Percentiles rank a stretch among this genome's conserved stretches.
Conservation (phyloP, 1,140 invertebrate species). For the Drosophila grimshawi region DNA sequence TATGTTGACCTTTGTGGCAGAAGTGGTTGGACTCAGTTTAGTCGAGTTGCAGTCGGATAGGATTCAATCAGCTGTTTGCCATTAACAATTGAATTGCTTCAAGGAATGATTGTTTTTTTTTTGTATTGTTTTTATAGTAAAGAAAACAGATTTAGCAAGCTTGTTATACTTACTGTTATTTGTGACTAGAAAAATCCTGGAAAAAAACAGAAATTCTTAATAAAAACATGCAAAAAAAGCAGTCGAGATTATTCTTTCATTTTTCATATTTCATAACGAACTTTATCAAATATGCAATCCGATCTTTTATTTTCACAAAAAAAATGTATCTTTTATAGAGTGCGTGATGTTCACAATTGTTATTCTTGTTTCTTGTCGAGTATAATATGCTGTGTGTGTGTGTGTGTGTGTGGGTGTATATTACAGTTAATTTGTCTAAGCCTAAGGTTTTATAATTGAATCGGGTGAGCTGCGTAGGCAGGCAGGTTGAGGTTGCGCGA, state of each 20-base stretch:
- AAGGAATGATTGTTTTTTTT: too few species aligned
- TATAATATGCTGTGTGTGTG: conserved; percentile 12
- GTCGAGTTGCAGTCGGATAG: too few species aligned
- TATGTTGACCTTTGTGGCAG: too few species aligned
- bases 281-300: conserved; percentile 39
- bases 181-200: too few species aligned
- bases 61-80: too few species aligned
- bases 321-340: conserved; percentile 63
- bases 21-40: too few species aligned
- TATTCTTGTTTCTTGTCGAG: conserved; percentile 1
- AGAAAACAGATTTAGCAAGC: too few species aligned
- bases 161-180: too few species aligned
- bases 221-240: neutral
- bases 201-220: conserved; percentile 2
- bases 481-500: neutral
- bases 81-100: too few species aligned
- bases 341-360: conserved; percentile 46
- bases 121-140: too few species aligned
- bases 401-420: conserved; percentile 43
- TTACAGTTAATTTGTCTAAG: conserved; percentile 73
- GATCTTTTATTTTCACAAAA: conserved; percentile 61
- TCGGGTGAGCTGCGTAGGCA: neutral
- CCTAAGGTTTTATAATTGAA: conserved; percentile 56
- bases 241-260: neutral
- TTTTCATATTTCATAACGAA: conserved; percentile 33